Conservation (phyloP, 2,113 vertebrate genomes). For the Archocentrus centrarchus region DNA sequence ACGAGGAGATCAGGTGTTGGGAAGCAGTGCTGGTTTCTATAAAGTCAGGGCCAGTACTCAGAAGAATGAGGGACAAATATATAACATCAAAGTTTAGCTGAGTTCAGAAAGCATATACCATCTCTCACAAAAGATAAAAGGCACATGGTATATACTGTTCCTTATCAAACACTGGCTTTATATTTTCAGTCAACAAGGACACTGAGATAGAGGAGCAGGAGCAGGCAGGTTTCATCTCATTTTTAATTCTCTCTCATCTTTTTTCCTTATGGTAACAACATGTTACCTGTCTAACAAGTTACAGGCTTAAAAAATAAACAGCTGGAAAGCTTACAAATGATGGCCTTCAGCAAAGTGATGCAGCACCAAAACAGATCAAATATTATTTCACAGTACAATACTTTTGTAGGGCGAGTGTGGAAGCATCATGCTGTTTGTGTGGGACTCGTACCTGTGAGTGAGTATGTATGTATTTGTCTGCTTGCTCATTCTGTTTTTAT, state of each 20-base stretch:
- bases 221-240: not conserved
- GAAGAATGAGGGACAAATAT: not conserved
- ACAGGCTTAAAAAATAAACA: not conserved
- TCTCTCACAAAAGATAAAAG: not conserved
- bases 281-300: not conserved
- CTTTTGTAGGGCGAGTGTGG: not conserved
- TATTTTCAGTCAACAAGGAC: not conserved
- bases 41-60: not conserved
- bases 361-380: not conserved
- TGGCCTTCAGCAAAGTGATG: not conserved
- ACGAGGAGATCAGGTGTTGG: not conserved
- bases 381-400: not conserved
- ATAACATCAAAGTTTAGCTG: too few species aligned
- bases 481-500: conserved; percentile 6
- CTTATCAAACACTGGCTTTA: fast-evolving
- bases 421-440: not conserved
- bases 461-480: not conserved
- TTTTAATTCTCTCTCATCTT: not conserved
- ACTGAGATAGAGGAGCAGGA: not conserved
- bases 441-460: not conserved
- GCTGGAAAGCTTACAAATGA: not conserved
- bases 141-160: fast-evolving
- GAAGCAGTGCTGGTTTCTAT: not conserved
- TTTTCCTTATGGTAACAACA: not conserved
- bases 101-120: not conserved